Evolutionary conservation across 1,140 invertebrate species (phyloP).

Genomic region (Drosophila truncata): DNA sequence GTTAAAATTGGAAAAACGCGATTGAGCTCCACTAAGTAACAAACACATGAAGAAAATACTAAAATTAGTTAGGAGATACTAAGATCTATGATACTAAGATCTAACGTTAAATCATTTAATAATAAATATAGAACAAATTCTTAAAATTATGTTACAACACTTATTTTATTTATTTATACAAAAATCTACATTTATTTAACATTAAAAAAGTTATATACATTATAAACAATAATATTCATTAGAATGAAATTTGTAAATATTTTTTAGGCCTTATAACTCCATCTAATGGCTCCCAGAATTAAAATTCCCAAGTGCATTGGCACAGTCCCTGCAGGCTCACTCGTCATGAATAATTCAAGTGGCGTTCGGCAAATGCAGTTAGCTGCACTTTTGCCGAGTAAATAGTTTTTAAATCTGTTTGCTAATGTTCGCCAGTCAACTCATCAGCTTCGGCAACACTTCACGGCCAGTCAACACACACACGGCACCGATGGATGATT

Average conservation of each 20-base stretch:
- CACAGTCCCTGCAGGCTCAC: constrained; percentile 8
- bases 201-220: too few relatives aligned
- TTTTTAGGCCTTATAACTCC: neutral
- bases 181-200: too few relatives aligned
- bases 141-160: neutral
- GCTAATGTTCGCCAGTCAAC: constrained; percentile 34
- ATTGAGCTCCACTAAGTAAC: constrained; percentile 28
- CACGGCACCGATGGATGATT: constrained; percentile 39
- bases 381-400: constrained; percentile 41
- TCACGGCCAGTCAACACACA: constrained; percentile 37
- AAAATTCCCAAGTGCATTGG: constrained; percentile 9
- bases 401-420: constrained; percentile 50
- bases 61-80: neutral
- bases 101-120: too few relatives aligned
- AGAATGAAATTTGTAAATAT: neutral
- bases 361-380: constrained; percentile 45
- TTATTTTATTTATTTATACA: neutral
- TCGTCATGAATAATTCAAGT: constrained; percentile 35
- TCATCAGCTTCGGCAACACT: constrained; percentile 41
- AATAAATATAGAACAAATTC: neutral
- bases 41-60: constrained; percentile 25
- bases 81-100: too few relatives aligned
- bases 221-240: neutral
- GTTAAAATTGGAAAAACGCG: constrained; percentile 77
- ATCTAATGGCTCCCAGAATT: neutral